A percentile compares a stretch with the other conserved stretches of the same genome.
Evolutionary conservation across 2,888 invertebrate species (phyloP).

Genomic region (Mesochorus sp.): DNA sequence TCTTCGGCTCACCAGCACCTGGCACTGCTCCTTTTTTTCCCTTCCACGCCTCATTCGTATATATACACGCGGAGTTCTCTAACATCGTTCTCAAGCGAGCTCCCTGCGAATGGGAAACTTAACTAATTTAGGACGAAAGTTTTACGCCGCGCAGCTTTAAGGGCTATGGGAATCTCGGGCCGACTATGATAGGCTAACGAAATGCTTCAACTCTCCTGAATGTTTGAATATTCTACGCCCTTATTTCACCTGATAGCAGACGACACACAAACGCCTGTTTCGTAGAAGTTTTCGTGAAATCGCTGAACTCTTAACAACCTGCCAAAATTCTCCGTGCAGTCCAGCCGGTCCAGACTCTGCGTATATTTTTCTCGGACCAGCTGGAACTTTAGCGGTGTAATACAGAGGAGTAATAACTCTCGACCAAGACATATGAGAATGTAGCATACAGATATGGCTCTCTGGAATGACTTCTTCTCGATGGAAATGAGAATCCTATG

Average conservation of each 20-base stretch:
- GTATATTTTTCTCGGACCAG: constrained; percentile 44
- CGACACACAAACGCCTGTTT: neutral
- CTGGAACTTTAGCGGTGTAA: constrained; percentile 39
- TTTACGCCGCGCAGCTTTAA: neutral
- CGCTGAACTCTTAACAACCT: constrained; percentile 47
- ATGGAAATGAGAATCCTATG: constrained; percentile 52
- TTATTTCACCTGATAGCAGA: neutral
- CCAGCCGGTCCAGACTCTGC: constrained; percentile 33
- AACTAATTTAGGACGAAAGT: constrained; percentile 52
- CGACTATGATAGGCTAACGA: neutral
- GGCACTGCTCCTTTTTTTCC: constrained; percentile 67
- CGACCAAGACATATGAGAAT: constrained; percentile 4
- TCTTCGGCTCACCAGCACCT: constrained; percentile 71
- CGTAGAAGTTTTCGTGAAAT: constrained; percentile 4
- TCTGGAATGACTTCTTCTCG: constrained; percentile 33
- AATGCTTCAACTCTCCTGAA: neutral
- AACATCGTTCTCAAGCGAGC: constrained; percentile 23
- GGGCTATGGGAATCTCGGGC: constrained; percentile 1
- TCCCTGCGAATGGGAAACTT: constrained; percentile 32
- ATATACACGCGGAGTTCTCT: constrained; percentile 13
- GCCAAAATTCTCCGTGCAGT: constrained; percentile 40
- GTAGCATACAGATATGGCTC: constrained; percentile 4
- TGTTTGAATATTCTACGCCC: neutral
- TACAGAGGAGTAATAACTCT: constrained; percentile 21
- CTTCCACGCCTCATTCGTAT: constrained; percentile 18